Evolutionary conservation across 2,113 vertebrate genomes (phyloP).

Genomic region (Isurus oxyrinchus): DNA sequence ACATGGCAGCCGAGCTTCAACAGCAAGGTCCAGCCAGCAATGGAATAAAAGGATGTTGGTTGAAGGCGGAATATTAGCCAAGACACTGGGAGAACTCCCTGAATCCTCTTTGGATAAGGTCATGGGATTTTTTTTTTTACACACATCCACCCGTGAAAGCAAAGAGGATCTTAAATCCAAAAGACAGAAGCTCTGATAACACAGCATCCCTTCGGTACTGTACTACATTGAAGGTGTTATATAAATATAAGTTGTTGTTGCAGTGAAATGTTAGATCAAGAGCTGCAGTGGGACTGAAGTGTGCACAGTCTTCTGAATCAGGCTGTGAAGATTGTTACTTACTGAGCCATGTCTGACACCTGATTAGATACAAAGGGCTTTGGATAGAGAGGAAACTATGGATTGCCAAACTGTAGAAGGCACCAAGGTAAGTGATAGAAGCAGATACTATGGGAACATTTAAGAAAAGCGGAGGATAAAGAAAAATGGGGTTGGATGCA

Average conservation of each 20-base stretch:
- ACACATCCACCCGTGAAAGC: not conserved
- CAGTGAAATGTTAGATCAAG: not conserved
- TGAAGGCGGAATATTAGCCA: not conserved
- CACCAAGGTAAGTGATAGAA: not conserved
- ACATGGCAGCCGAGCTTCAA: not conserved
- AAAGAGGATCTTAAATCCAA: not conserved
- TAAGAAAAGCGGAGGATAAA: not conserved
- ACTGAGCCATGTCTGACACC: not conserved
- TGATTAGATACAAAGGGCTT: not conserved
- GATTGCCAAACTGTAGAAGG: not conserved
- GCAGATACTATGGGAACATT: not conserved
- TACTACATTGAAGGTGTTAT: not conserved
- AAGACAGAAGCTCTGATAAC: not conserved
- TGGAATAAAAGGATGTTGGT: not conserved
- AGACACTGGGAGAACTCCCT: not conserved
- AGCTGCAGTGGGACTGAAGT: not conserved
- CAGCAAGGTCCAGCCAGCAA: not conserved
- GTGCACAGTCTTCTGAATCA: too few relatives aligned
- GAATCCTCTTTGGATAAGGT: not conserved
- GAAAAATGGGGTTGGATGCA: not conserved
- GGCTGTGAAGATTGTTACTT: not conserved
- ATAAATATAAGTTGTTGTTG: too few relatives aligned
- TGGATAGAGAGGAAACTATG: not conserved
- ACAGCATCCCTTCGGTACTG: not conserved
- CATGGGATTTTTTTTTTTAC: not conserved